A percentile compares a stretch with the other conserved stretches of the same genome.
These are phyloP conservation scores for Proisotoma minuta DNA, from an alignment of 2,888 invertebrate genomes.

Conservation along the genomic window DNA sequence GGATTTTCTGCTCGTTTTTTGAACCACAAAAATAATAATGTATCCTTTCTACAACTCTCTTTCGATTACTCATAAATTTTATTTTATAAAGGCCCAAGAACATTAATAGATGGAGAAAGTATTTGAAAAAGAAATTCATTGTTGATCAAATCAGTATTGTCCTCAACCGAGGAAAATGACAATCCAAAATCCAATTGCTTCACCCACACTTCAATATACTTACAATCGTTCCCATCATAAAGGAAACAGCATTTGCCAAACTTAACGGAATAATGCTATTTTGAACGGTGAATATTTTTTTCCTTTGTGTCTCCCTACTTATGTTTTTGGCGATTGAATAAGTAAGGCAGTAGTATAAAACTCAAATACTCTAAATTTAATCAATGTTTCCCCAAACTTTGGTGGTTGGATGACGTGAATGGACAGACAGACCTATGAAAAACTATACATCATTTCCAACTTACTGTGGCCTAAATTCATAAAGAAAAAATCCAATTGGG, in stretches of 20 bases:
- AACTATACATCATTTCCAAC: slow-evolving; percentile 31
- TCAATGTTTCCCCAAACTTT: slow-evolving; percentile 20
- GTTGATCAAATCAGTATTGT: no score
- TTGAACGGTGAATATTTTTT: background rate
- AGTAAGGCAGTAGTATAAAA: slow-evolving; percentile 2
- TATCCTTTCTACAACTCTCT: background rate
- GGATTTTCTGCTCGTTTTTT: no score
- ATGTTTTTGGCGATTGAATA: no score
- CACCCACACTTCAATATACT: background rate
- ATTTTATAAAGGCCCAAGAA: background rate
- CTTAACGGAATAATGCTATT: background rate
- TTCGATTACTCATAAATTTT: background rate
- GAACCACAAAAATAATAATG: no score
- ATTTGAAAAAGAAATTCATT: slow-evolving; percentile 6
- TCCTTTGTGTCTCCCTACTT: slow-evolving; percentile 1
- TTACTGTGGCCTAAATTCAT: slow-evolving; percentile 6
- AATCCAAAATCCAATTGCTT: slow-evolving; percentile 7
- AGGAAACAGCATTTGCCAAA: background rate
- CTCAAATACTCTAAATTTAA: slow-evolving; percentile 19
- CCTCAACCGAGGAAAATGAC: background rate
- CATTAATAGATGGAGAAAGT: no score
- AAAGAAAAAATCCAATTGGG: slow-evolving; percentile 10
- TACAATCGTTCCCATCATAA: background rate
- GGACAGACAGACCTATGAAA: slow-evolving; percentile 28
- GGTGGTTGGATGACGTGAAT: slow-evolving; percentile 28